Base-by-base conservation (phyloP, 2,888 invertebrate species). In the Dione juno region DNA sequence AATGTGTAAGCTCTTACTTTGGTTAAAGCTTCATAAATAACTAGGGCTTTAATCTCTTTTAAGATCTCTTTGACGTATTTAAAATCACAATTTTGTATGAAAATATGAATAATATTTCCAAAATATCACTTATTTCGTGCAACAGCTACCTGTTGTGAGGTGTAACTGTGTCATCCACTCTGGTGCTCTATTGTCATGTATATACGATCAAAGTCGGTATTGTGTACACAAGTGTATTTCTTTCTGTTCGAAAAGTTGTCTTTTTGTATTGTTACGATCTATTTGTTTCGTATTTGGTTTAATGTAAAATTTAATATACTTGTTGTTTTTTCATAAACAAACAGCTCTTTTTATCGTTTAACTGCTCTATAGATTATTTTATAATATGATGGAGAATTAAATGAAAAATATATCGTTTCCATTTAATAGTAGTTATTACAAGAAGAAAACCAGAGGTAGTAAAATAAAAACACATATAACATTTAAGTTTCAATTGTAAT, bases 141-240 rank as follows among this genome's bases (percentile, higher is more conserved):
- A 70, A 45, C 72, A 79, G 71, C 83, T 81, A 85, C 85, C 86
- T 86, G 87, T 79, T 73, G 75, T 76, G 69, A 76, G 73, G 77
- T 74, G 79, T 82, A 84, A 92, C 92, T 92, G 92, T 90, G 86
- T 88, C 89, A 86, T 84, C 84, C 81, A 86, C 82, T 81, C 81
- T 84, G 86, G 81, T 81, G 82, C 75, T 67, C 90, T 83, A 85
- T 93, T 93, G 92, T 93, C 82, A 93, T 92, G 92, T 83, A 92
- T 91, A 93, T 92, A 86, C 84, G 88, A 92, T 92, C 89, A 92
- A 90, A 90, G 82, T 83, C 79, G 75, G 82, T 84, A 80, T 83
- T 88, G 88, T 93, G 88, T 89, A 88, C 90, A 90, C 93, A 93
- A 92, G 92, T 93, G 92, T 73, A 58, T 64, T 65, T 67, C 67